Conservation (phyloP, 2,888 invertebrate species). For the Apamea anceps region DNA sequence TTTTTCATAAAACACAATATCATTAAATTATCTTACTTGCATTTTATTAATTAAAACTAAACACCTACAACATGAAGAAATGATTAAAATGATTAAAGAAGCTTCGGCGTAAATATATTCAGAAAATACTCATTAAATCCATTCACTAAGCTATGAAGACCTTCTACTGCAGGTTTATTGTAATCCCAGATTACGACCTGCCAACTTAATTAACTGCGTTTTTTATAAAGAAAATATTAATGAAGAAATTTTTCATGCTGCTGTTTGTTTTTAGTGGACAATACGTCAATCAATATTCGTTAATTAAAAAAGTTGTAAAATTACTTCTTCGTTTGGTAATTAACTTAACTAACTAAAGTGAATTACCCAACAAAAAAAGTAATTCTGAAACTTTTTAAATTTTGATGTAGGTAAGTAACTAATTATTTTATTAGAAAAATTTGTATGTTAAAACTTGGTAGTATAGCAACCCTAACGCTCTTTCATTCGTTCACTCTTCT, state of each 20-base stretch:
- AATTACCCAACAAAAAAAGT: background rate
- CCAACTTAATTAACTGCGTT: slow-evolving; percentile 65
- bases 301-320: background rate
- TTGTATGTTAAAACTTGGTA: too few relatives aligned
- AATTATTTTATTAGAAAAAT: background rate
- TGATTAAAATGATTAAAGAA: slow-evolving; percentile 56
- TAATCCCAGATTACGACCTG: slow-evolving; percentile 65
- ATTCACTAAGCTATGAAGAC: slow-evolving; percentile 72
- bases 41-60: slow-evolving; percentile 39
- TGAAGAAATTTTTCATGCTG: slow-evolving; percentile 46
- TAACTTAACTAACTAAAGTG: background rate
- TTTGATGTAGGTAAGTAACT: background rate
- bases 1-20: background rate
- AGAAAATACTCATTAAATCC: slow-evolving; percentile 73
- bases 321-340: background rate
- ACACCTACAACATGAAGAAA: slow-evolving; percentile 26
- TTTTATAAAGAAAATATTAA: slow-evolving; percentile 64
- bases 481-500: background rate
- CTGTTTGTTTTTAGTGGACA: slow-evolving; percentile 15
- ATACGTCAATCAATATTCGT: background rate
- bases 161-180: slow-evolving; percentile 73
- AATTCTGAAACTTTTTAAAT: background rate
- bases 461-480: background rate
- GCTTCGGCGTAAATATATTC: slow-evolving; percentile 67
- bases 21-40: background rate